These are phyloP conservation scores for Calyptommatus sinebrachiatus DNA, from an alignment of 2,113 vertebrate species.

Conservation along the genomic window DNA sequence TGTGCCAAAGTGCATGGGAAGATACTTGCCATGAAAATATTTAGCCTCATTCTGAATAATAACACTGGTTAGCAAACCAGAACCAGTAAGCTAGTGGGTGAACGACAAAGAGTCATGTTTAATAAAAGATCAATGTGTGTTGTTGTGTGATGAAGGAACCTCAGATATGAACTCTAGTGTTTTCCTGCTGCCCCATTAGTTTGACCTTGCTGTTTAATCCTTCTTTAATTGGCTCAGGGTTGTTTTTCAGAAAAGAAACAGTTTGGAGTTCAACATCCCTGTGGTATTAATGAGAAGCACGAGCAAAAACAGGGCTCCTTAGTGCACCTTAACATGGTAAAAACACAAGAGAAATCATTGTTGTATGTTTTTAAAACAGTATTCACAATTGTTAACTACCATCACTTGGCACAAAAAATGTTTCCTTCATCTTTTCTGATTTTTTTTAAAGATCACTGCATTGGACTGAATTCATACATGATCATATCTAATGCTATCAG, in stretches of 20 bases:
- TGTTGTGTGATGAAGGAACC: no score
- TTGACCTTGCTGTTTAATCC: no score
- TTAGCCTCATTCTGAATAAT: conserved; percentile 8
- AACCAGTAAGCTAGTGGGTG: no score
- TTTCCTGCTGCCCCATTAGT: no score
- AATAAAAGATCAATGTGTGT: no score
- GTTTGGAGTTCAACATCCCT: neutral
- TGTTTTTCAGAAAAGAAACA: conserved; percentile 30
- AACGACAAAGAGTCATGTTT: no score
- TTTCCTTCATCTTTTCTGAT: neutral
- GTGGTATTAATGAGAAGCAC: neutral
- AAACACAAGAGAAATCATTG: conserved; percentile 7
- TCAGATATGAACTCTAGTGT: no score
- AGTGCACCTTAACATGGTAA: neutral
- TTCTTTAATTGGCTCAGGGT: conserved; percentile 6
- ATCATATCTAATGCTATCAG: neutral
- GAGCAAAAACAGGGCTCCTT: conserved; percentile 21
- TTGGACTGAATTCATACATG: neutral
- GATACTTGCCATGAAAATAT: neutral
- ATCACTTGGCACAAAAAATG: no score
- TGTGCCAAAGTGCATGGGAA: neutral
- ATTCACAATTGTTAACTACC: neutral
- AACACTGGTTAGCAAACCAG: no score
- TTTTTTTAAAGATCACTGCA: neutral
- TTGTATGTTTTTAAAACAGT: neutral